Evolutionary conservation across 2,113 vertebrate species (phyloP).

Genomic region (Rhineura floridana): DNA sequence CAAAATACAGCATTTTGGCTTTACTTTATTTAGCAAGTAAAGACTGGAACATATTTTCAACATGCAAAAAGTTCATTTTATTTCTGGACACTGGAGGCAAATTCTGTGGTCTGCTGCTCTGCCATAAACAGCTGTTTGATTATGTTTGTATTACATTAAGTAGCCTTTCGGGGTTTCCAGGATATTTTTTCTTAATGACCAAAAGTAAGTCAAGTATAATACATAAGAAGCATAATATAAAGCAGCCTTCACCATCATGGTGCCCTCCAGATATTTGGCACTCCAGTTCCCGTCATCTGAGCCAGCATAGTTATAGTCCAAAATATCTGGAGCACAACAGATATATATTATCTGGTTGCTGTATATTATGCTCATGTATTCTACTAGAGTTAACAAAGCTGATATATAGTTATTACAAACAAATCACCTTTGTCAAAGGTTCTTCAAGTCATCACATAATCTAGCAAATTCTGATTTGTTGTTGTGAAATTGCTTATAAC

Average conservation of each 20-base stretch:
- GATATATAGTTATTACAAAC: constrained; percentile 15
- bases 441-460: not conserved
- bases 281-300: no score
- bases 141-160: constrained; percentile 47
- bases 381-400: no score
- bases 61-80: constrained; percentile 39
- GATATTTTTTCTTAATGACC: constrained; percentile 67
- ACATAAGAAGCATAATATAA: constrained; percentile 18
- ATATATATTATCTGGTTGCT: not conserved
- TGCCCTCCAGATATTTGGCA: no score
- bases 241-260: no score
- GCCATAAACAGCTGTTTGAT: constrained; percentile 70
- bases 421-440: constrained; percentile 24
- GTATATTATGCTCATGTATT: constrained; percentile 10
- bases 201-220: constrained; percentile 62
- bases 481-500: not conserved
- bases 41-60: constrained; percentile 34
- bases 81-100: constrained; percentile 57
- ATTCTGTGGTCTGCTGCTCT: constrained; percentile 57
- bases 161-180: constrained; percentile 61
- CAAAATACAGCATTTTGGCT: constrained; percentile 50
- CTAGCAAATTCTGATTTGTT: not conserved
- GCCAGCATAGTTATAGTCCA: no score
- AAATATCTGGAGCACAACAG: no score
- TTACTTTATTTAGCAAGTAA: constrained; percentile 50